Percentiles rank a stretch among this genome's conserved stretches.
These are phyloP conservation scores for Gephyroberyx darwinii DNA, from an alignment of 2,797 vertebrate genomes.

Conservation along the genomic window DNA sequence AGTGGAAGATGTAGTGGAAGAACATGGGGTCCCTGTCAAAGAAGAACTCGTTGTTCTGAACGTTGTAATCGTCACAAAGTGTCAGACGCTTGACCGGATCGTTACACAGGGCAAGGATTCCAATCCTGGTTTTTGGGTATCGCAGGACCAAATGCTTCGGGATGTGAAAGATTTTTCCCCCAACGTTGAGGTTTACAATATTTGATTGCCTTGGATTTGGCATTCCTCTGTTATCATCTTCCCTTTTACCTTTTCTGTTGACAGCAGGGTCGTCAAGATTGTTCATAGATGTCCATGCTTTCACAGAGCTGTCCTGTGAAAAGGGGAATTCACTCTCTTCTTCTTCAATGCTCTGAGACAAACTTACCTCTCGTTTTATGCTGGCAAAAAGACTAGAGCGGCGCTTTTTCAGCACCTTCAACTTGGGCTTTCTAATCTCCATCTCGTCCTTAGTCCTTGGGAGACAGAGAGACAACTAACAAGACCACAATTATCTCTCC, in stretches of 20 bases:
- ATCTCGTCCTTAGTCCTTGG: conserved; percentile 54
- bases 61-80: conserved; percentile 91
- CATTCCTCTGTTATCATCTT: conserved; percentile 5
- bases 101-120: conserved; percentile 82
- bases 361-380: conserved; percentile 82
- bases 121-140: conserved; percentile 86
- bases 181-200: conserved; percentile 87
- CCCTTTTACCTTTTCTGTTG: not conserved
- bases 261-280: conserved; percentile 67
- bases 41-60: conserved; percentile 88
- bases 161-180: conserved; percentile 87
- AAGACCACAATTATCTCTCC: not conserved
- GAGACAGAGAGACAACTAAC: conserved; percentile 1
- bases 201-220: conserved; percentile 61
- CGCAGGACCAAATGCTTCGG: conserved; percentile 78
- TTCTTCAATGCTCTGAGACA: conserved; percentile 73
- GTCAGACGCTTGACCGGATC: conserved; percentile 83
- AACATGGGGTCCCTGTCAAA: conserved; percentile 90
- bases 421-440: conserved; percentile 63
- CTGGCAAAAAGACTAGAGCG: conserved; percentile 84
- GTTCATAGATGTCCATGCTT: conserved; percentile 88
- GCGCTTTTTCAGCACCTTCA: conserved; percentile 80
- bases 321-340: conserved; percentile 83
- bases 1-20: conserved; percentile 91
- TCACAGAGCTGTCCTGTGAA: conserved; percentile 85